Base-by-base conservation (phyloP, 2,113 vertebrate species). In the Hypanus sabinus region DNA sequence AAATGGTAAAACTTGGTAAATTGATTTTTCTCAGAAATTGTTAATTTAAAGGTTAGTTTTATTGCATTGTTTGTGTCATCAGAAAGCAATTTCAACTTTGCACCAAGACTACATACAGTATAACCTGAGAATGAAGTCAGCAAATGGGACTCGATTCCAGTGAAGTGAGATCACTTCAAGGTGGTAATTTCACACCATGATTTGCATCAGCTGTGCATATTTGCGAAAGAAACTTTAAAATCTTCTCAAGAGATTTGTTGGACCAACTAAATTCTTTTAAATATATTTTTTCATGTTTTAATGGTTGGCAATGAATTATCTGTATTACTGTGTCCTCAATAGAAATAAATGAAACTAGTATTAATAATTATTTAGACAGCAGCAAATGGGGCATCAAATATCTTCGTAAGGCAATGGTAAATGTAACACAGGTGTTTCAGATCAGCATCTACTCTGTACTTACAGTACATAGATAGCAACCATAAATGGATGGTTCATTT, bases 161-260 rank as follows among this genome's bases (percentile, higher is more conserved):
- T 87, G 83, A 87, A 60, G 30, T 62, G 83, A 87, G 55, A 87
- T 27, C 46, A 60, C 83, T 87, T 87, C 83, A 87, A 60, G 83
- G 22, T 60, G 83, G 24, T 87, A 87, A 87, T 87, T 87, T 87
- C 83, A 60, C 55, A 87, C 24, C 83, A 87, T 55, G 24, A 87
- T 87, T 87, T 87, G 83, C 55, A n/a, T 27, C 55, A 87, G 83
- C 83, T 87, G 83, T 57, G 3, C 57, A 87, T 87, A 60, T 30
- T 24, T n/a, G 83, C 83, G 60, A 87, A 87, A 87, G 24, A 57
- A 87, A 60, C 62, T 65, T 65, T 5, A 65, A 65, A 65, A 65
- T 65, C 55, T 60, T 60, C 27, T 55, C 24, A 60, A 87, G 83
- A 30, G 83, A 9, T 87, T 27, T 30, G 22, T 60, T 60, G 8